Base-by-base conservation (phyloP, 1,140 invertebrate species). In the Oreohelix idahoensis region DNA sequence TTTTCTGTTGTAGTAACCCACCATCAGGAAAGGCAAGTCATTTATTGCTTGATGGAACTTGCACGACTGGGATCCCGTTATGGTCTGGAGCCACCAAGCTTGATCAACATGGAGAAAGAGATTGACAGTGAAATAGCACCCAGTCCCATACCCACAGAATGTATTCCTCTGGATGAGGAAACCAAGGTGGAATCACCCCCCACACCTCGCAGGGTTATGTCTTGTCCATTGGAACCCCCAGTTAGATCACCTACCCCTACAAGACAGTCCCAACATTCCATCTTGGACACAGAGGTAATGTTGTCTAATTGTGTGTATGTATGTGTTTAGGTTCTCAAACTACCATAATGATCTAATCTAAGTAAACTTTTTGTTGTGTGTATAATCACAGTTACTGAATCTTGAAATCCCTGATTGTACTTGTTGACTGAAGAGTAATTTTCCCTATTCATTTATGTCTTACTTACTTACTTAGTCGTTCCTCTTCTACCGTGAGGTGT, bases 1-100 rank as follows among this genome's bases (percentile, higher is more conserved):
- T 69, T 38, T 39, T 5, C 45, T 73, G 0, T 73, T 36, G 13
- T 53, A 92, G 91, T 92, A 15, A 86, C 89, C 1, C 91, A 92
- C 84, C 98, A 98, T 92, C 98, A 98, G 90, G 97, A 98, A 92
- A 97, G 97, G 91, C 96, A 97, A 89, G 97, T 99, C 83, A 97
- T 99, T 39, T 93, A 98, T 15, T 98, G 97, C 89, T 93, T 98
- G 53, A 92, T 98, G 81, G 97, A 99, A 92, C 96, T 99, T 38
- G 97, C 97, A 20, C 94, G 98, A 86, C 94, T 96, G 77, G 97
- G 96, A 26, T 96, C 96, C 38, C 96, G 96, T 87, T 95, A 96
- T 87, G 97, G 98, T 17, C 96, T 99, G 95, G 95, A 97, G 71
- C 97, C 97, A 0, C 98, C 98, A 0, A 95, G 97, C 93, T 93